Evolutionary conservation across 2,797 vertebrate species (phyloP), one percentile per base, ranked within the genome.

Genomic region (Hyperoplus lanceolatus): DNA sequence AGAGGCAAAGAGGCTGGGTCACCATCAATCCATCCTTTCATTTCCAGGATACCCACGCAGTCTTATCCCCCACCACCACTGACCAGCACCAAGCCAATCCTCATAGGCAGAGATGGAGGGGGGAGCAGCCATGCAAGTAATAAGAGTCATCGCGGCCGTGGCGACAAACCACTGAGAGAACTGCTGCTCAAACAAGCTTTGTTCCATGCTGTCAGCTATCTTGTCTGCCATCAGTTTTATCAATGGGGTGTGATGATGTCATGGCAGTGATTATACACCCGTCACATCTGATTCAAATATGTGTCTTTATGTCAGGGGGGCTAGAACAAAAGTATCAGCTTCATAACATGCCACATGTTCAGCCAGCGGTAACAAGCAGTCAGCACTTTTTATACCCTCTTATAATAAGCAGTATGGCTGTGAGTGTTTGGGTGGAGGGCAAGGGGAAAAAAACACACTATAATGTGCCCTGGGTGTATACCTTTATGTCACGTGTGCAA

Each of bases 21-120:
- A 90, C 88, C 90, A 95, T 95, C 94, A 95, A 96, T 94, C 92
- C 91, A 73, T 90, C 92, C 95, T 94, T 96, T 96, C 95, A 95
- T 94, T 92, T 91, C 85, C 83, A 86, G 85, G 84, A 85, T 90
- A 81, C 92, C 87, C 87, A 84, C 83, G 9, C 87, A 80, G 61
- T 57, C 77, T 70, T 80, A 72, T 43, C 61, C 75, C 75, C 80
- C 74, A 74, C 77, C 80, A 78, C 82, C 77, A 75, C 86, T 90
- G 87, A 81, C 90, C 91, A 92, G 86, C 89, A 93, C 93, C 91
- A 84, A 85, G 82, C 87, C 90, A 90, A 81, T 79, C 87, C 77
- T 62, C 84, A 89, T 91, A 87, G 75, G 86, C 91, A 90, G 88
- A 81, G 87, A 88, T 82, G 79, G 82, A 77, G 83, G 81, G 82